Conservation (phyloP, 2,113 vertebrate genomes). For the Pampusana beccarii region DNA sequence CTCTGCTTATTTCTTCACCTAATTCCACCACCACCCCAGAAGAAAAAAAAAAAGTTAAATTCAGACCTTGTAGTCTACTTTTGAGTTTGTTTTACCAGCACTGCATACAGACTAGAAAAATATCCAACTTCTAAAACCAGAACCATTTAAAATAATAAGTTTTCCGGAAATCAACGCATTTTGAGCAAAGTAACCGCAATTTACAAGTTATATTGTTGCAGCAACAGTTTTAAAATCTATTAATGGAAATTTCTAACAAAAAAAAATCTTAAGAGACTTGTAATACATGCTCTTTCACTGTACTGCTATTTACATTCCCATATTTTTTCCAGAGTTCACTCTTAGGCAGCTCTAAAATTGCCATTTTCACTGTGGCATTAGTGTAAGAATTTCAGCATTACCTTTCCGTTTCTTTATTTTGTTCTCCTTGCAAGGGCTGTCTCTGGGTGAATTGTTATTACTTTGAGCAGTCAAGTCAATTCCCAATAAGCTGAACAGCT, state of each 20-base stretch:
- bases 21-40: not conserved
- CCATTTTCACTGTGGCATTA: not conserved
- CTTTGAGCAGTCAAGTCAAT: constrained; percentile 90
- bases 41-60: not conserved
- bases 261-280: not conserved
- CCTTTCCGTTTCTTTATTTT: constrained; percentile 96
- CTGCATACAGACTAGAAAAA: not conserved
- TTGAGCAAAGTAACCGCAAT: not conserved
- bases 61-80: not conserved
- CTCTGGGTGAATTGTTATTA: constrained; percentile 86
- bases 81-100: not conserved
- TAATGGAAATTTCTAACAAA: not conserved
- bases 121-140: not conserved
- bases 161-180: not conserved
- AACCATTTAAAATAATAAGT: not conserved
- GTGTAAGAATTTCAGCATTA: not conserved
- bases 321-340: not conserved
- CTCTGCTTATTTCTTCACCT: constrained; percentile 88
- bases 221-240: not conserved
- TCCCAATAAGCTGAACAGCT: constrained; percentile 94
- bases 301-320: not conserved
- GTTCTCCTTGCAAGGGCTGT: constrained; percentile 82
- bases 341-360: not conserved
- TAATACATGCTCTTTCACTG: not conserved
- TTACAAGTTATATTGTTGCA: not conserved